Evolutionary conservation across 2,888 invertebrate species (phyloP), one percentile per base, ranked within the genome.

Genomic region (Drosophila pullipes): DNA sequence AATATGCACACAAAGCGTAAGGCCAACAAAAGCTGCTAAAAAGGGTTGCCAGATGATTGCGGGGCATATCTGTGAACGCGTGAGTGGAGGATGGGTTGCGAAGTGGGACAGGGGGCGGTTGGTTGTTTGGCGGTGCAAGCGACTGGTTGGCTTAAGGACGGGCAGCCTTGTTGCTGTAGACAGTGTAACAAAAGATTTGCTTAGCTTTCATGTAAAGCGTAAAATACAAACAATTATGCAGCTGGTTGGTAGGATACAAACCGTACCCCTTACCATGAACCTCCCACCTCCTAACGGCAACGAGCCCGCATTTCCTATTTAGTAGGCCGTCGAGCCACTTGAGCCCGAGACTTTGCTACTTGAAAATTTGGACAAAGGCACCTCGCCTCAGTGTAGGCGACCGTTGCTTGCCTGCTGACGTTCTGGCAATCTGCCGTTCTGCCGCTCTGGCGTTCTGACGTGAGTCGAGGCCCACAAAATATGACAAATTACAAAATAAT

Each of bases 181-280:
- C 78, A 82, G 82, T 85, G 86, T 82, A 90, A 90, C 88, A 90
- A 88, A 86, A 87, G 90, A 83, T 89, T 90, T 88, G 90, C 88
- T 86, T 90, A 88, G 88, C 88, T 88, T 89, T 90, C 89, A 90
- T 89, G 88, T 85, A 79, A 90, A 90, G 89, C 88, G 88, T 90
- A 90, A 88, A 90, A 88, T 90, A 84, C 89, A 90, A 88, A 88
- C 90, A 88, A 88, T 88, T 88, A 88, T 89, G 88, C 85, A 82
- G 90, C 79, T 78, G 76, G 80, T 65, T 78, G 76, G 76, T 68
- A 80, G 76, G 41, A 68, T 78, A 55, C 49, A 62, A 59, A 49
- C 66, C 16, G 13, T 52, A 16, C 6, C n/a, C n/a, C 47, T 16
- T 47, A 16, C 25, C 47, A 47, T 47, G 25, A 55, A 55, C 18